Percentiles rank a stretch among this genome's conserved stretches.
Evolutionary conservation across 2,797 vertebrate species (phyloP).

Genomic region (Squalus acanthias): DNA sequence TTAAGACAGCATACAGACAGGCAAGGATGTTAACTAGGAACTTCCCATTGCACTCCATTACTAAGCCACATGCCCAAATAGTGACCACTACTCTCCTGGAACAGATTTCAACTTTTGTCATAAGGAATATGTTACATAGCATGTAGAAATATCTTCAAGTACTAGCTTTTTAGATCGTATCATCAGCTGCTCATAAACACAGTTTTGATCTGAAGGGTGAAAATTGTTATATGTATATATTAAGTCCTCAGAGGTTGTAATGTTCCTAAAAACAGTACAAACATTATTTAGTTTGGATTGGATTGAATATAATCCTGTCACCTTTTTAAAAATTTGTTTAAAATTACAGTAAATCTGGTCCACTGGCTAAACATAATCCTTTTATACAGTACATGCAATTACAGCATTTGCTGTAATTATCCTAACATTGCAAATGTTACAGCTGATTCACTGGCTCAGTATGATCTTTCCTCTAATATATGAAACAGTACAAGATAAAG

Average conservation of each 20-base stretch:
- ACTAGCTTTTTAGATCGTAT: neutral
- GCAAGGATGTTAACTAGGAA: neutral
- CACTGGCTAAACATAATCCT: neutral
- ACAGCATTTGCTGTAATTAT: conserved; percentile 18
- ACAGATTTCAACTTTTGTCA: neutral
- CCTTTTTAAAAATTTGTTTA: neutral
- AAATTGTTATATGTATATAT: neutral
- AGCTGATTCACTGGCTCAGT: neutral
- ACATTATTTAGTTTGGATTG: neutral
- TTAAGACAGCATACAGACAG: neutral
- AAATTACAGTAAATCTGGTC: too few species aligned
- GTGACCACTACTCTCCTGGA: neutral
- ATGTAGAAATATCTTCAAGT: neutral
- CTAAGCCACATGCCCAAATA: neutral
- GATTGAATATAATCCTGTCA: neutral
- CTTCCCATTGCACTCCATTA: neutral
- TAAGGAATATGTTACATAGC: neutral
- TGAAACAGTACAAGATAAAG: conserved; percentile 2
- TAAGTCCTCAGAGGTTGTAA: neutral
- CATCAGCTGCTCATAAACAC: neutral
- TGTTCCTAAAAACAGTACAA: neutral
- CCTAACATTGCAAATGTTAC: conserved; percentile 4
- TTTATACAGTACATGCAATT: neutral
- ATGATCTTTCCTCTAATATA: neutral
- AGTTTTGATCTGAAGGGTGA: neutral